Evolutionary conservation across 2,797 vertebrate genomes (phyloP), one percentile per base, ranked within the genome.

Genomic region (Microctenopoma stevenorrisi): DNA sequence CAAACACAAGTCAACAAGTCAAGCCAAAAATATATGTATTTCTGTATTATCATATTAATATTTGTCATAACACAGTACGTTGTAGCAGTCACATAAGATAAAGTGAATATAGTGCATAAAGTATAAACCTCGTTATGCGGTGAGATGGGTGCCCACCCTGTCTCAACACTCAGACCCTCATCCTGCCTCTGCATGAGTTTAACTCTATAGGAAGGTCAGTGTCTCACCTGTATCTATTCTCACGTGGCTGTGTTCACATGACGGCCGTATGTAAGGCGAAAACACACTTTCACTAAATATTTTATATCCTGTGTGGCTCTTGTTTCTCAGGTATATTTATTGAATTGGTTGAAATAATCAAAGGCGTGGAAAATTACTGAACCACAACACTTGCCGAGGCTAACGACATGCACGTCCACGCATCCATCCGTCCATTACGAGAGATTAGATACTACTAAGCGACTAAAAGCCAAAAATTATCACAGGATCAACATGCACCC

Each of bases 31-130:
- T 68, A 85, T 65, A 81, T 42, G 11, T 65, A 86, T 76, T 79
- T 85, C 57, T 86, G 53, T 79, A 71, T 74, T 68, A 69, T 75
- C 64, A 72, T 85, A 71, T 85, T 68, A 68, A 84, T 81, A 67
- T 72, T 75, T 81, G 56, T 77, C 73, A 81, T 79, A 64, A 88
- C 70, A 85, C 72, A 70, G 73, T 58, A 79, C 75, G 77, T 26
- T 83, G 64, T 82, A 88, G 79, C 82, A 85, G 86, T 90, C 84
- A 83, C 49, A 72, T 75, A 74, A 79, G 75, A 87, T 91, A 92
- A 92, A 90, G 91, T 92, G 92, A 83, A 85, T 89, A 87, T 82
- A 91, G 89, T 92, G 91, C 92, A 68, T 89, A 77, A 84, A 85
- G 67, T 81, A 85, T 68, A 71, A 81, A 82, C 72, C 79, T 86